Percentiles rank a stretch among this genome's conserved stretches.
These are phyloP conservation scores for Nysson spinosus DNA, from an alignment of 2,888 invertebrate species.

Conservation along the genomic window DNA sequence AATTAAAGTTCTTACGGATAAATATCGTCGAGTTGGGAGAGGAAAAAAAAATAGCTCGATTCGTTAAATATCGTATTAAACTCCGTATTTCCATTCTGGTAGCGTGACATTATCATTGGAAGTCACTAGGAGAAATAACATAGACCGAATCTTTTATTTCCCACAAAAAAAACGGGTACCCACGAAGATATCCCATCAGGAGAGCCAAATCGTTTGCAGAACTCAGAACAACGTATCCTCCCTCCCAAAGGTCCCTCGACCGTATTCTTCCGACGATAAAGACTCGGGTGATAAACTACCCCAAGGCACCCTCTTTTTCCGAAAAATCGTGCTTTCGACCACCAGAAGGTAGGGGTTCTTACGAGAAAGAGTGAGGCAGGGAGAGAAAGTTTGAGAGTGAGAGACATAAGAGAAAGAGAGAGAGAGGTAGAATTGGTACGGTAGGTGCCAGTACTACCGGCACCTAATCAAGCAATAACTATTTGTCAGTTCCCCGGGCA, in stretches of 20 bases:
- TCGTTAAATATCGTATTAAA: no score
- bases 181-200: constrained; percentile 1
- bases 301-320: constrained; percentile 14
- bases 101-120: neutral
- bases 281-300: constrained; percentile 40
- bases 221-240: neutral
- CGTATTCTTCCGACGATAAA: constrained; percentile 38
- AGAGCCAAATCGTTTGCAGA: constrained; percentile 11
- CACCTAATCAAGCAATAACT: constrained; percentile 78
- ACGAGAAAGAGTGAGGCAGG: constrained; percentile 6
- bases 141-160: neutral
- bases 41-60: neutral
- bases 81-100: no score
- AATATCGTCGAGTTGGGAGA: no score
- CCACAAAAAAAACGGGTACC: neutral
- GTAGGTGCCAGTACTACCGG: constrained; percentile 62
- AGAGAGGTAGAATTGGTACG: constrained; percentile 37
- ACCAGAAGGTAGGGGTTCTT: constrained; percentile 1
- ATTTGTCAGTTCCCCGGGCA: constrained; percentile 77
- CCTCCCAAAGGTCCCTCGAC: constrained; percentile 12
- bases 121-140: neutral
- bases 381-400: constrained; percentile 26
- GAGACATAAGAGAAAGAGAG: constrained; percentile 12
- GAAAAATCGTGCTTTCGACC: constrained; percentile 27
- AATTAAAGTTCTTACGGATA: no score